Evolutionary conservation across 2,113 vertebrate genomes (phyloP).

Genomic region (Calyptomena viridis): DNA sequence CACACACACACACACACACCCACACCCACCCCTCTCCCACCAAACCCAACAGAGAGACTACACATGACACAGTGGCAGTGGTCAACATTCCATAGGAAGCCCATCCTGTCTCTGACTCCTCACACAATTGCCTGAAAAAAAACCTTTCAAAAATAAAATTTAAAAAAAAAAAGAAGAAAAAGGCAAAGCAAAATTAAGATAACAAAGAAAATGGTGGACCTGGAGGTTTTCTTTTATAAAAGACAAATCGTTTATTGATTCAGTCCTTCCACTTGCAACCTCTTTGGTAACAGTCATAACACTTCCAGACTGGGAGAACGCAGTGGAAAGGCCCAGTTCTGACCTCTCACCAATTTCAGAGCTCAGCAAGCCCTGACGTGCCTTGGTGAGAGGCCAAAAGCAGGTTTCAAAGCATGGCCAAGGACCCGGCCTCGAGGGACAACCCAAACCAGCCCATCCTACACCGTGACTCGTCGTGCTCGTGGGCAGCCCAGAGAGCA

Average conservation of each 20-base stretch:
- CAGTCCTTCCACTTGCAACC: conserved; percentile 62
- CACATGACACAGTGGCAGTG: rapidly evolving
- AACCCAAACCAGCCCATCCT: background rate
- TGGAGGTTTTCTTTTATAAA: conserved; percentile 54
- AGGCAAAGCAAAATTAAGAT: background rate
- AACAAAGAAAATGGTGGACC: background rate
- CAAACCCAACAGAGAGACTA: background rate
- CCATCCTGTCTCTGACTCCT: background rate
- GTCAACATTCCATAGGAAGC: background rate
- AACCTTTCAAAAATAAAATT: background rate
- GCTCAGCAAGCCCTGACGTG: background rate
- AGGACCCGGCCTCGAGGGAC: background rate
- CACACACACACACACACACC: background rate
- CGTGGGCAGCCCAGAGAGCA: background rate
- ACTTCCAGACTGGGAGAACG: conserved; percentile 42
- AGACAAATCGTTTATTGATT: conserved; percentile 56
- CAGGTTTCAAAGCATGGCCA: conserved; percentile 20
- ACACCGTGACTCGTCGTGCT: rapidly evolving
- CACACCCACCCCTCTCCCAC: background rate
- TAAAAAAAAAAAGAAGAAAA: too few relatives aligned
- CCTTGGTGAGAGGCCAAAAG: conserved; percentile 25
- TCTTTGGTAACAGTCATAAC: conserved; percentile 62
- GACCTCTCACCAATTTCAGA: conserved; percentile 19
- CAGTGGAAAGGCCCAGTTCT: conserved; percentile 16
- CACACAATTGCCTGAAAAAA: background rate